These are phyloP conservation scores for Cryptoblepharus egeriae DNA, from an alignment of 2,797 vertebrate genomes.

Conservation along the genomic window DNA sequence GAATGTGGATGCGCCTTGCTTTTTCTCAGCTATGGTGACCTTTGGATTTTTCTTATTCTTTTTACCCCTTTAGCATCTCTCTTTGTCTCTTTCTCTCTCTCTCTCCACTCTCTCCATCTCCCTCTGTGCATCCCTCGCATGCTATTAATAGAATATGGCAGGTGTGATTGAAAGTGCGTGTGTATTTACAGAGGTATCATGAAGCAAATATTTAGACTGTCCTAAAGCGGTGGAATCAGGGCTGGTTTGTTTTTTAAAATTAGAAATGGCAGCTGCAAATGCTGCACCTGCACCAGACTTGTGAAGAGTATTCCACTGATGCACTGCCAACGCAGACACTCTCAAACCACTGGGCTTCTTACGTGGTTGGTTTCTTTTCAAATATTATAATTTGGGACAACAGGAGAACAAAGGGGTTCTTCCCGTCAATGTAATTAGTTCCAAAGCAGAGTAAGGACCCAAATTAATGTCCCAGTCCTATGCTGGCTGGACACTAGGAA, in stretches of 20 bases:
- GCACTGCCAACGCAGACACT: neutral
- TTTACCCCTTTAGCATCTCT: neutral
- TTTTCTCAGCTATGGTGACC: slow-evolving; percentile 35
- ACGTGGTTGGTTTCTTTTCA: neutral
- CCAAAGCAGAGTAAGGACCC: neutral
- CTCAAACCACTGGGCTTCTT: neutral
- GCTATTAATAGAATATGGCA: slow-evolving; percentile 51
- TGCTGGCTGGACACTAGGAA: too few species aligned
- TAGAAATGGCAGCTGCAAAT: neutral
- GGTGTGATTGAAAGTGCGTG: slow-evolving; percentile 38
- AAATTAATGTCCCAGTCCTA: too few species aligned
- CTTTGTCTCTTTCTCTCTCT: neutral
- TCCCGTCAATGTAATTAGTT: slow-evolving; percentile 29
- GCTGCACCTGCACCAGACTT: neutral
- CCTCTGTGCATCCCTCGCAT: slow-evolving; percentile 7
- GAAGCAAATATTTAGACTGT: slow-evolving; percentile 37
- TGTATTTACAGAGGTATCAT: slow-evolving; percentile 33
- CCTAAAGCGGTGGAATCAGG: slow-evolving; percentile 12
- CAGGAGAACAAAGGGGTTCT: neutral
- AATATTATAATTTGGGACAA: slow-evolving; percentile 5
- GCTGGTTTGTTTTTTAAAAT: neutral
- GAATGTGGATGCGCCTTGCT: slow-evolving; percentile 41
- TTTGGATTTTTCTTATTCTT: neutral
- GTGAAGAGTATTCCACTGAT: neutral
- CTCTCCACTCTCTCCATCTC: neutral